Conservation (phyloP, 2,113 vertebrate genomes). For the Hydropotes inermis region DNA sequence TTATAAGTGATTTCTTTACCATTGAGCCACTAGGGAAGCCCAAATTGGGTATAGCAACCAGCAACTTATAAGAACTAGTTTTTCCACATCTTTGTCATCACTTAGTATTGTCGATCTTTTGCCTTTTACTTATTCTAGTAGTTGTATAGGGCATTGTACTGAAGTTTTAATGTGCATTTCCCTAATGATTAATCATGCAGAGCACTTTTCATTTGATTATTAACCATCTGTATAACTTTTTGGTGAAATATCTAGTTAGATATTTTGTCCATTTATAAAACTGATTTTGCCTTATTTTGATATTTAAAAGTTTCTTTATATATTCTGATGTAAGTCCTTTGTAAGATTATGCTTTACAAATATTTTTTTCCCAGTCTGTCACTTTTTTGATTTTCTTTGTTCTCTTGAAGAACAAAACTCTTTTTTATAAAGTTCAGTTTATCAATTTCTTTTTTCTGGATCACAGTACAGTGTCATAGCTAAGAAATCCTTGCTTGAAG, state of each 20-base stretch:
- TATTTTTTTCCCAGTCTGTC: neutral
- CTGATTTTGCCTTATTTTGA: neutral
- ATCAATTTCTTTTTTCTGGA: neutral
- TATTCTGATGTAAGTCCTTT: neutral
- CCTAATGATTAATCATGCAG: neutral
- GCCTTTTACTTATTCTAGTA: neutral
- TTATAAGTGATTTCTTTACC: neutral
- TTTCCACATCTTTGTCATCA: neutral
- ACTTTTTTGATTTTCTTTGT: neutral
- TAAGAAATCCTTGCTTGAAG: neutral
- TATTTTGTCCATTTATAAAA: neutral
- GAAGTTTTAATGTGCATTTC: neutral
- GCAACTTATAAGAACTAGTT: neutral
- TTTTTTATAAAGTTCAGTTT: constrained; percentile 3
- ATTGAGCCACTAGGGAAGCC: neutral
- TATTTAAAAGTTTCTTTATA: constrained; percentile 5
- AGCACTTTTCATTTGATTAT: neutral
- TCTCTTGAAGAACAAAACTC: neutral
- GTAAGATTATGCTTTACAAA: neutral
- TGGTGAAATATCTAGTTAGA: neutral
- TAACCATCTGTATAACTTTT: neutral
- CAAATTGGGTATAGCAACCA: neutral
- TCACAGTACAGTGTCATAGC: neutral
- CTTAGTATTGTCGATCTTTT: neutral
- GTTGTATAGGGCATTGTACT: neutral